A percentile compares a stretch with the other conserved stretches of the same genome.
Evolutionary conservation across 2,797 vertebrate species (phyloP).

Genomic region (Leptatherina wallacei): DNA sequence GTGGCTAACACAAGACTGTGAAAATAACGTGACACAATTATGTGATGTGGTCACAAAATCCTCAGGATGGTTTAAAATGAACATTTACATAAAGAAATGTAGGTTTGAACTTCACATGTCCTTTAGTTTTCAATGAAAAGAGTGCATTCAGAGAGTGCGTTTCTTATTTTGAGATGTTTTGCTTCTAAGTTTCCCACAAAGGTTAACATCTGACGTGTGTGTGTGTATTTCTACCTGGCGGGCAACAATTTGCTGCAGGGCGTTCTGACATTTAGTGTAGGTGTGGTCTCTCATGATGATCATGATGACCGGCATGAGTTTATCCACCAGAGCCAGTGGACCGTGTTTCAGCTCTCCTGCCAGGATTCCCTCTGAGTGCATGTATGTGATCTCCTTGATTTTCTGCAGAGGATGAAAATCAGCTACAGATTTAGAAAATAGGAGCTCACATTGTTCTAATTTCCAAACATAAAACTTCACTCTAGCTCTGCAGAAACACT

Average conservation of each 20-base stretch:
- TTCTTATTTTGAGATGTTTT: not conserved
- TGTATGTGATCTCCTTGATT: conserved; percentile 99
- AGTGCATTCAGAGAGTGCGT: not conserved
- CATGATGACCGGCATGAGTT: conserved; percentile 99
- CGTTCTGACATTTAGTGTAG: conserved; percentile 96
- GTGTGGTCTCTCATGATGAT: conserved; percentile 99
- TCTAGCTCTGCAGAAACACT: not conserved
- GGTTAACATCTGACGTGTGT: not conserved
- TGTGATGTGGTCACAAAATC: conserved; percentile 1
- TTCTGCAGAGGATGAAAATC: conserved; percentile 81
- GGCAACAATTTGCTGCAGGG: conserved; percentile 95
- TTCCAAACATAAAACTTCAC: not conserved
- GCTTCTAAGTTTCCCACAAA: not conserved
- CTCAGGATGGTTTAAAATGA: not conserved
- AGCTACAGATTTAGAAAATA: not conserved
- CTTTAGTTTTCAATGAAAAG: not conserved
- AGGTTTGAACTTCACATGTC: not conserved
- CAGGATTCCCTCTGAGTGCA: conserved; percentile 98
- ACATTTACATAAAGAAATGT: not conserved
- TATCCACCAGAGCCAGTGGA: conserved; percentile 94
- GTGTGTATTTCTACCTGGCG: conserved; percentile 84
- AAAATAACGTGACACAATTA: conserved; percentile 20
- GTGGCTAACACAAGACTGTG: conserved; percentile 20
- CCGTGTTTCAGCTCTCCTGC: conserved; percentile 97
- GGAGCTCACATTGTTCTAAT: not conserved